Evolutionary conservation across 1,140 invertebrate species (phyloP), one percentile per base, ranked within the genome.

Genomic region (Achroia grisella): DNA sequence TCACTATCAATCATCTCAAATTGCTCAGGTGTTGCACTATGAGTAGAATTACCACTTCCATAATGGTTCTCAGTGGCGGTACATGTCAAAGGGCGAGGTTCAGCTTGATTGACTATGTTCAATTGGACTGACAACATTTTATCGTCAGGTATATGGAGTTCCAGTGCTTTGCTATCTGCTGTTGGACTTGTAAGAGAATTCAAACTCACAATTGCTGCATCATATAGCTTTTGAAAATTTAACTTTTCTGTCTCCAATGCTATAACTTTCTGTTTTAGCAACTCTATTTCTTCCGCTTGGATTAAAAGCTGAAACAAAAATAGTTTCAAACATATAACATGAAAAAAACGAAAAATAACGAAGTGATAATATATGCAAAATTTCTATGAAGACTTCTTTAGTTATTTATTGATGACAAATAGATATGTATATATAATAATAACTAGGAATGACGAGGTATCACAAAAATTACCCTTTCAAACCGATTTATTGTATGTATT

Each of bases 191-290:
- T 84, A 8, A 87, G 51, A 4, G 84, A 79, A 41, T 87, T 87
- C 1, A 87, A 47, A 48, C 84, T 87, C 0, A 86, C 80, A 49
- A 87, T 71, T 5, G 86, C 86, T 31, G 84, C 84, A 34, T 86
- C 86, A 60, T 87, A 86, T 6, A 87, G 48, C 49, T 81, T 86
- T 67, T 89, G 87, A 45, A 89, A 84, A 50, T 89, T 87, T 8
- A 83, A 60, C 62, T 89, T 90, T 44, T 90, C 89, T 15, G 87
- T 87, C 53, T 90, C 88, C 35, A 90, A 63, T 14, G 71, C 63
- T 31, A 77, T 71, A 46, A 87, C 74, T 68, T 89, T 87, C 47
- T 88, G 81, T 62, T 88, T 87, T 5, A 90, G 70, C 46, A 85
- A 61, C 53, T 88, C 84, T 46, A 89, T 87, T 59, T 90, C 88